These are phyloP conservation scores for Suncus etruscus DNA, from an alignment of 2,113 vertebrate genomes.

Conservation along the genomic window DNA sequence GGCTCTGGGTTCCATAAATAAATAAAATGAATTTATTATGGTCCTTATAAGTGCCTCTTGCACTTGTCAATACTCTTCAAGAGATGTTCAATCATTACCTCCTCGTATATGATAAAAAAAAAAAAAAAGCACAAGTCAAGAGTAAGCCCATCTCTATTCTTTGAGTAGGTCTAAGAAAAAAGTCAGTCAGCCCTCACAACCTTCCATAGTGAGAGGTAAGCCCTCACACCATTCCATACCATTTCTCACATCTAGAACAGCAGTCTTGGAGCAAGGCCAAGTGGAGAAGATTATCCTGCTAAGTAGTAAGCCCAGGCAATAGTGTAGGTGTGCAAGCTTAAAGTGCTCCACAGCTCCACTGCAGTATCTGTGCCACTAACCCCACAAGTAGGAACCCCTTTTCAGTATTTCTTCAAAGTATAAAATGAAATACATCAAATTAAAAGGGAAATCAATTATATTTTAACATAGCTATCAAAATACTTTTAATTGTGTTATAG, in stretches of 20 bases:
- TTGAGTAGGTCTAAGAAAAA: constrained; percentile 27
- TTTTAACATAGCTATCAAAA: background rate
- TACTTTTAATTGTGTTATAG: too few species aligned
- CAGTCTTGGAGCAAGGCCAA: background rate
- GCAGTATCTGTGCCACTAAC: background rate
- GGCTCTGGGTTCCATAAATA: too few species aligned
- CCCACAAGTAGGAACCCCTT: background rate
- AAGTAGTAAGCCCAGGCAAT: background rate
- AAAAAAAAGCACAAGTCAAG: background rate
- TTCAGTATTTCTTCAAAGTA: background rate
- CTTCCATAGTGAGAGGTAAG: too few species aligned
- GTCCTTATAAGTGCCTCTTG: background rate
- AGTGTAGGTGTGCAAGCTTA: background rate
- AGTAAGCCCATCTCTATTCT: background rate
- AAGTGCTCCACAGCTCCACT: background rate
- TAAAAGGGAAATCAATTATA: constrained; percentile 44
- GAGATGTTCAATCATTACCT: background rate
- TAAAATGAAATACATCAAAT: constrained; percentile 30
- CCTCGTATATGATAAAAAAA: background rate
- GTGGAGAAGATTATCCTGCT: background rate
- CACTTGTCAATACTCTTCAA: background rate
- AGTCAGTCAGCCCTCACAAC: background rate
- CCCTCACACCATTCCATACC: background rate
- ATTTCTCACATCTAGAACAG: background rate
- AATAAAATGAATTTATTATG: constrained; percentile 6